These are phyloP conservation scores for Geotrupes spiniger DNA, from an alignment of 2,888 invertebrate species.

Conservation along the genomic window DNA sequence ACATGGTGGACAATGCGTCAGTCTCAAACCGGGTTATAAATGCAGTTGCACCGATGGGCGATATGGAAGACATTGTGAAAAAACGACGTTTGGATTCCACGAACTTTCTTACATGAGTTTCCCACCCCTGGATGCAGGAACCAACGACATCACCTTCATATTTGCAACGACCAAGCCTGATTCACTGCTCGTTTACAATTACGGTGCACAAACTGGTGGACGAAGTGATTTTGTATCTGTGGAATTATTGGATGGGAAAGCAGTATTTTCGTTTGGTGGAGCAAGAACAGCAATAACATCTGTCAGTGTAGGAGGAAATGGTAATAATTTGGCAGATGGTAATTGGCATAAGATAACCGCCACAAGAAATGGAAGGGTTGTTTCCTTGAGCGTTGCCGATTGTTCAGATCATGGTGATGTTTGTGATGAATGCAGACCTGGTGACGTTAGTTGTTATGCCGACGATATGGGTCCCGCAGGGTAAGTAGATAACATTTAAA, in stretches of 20 bases:
- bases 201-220: slow-evolving; percentile 82
- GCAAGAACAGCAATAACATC: slow-evolving; percentile 84
- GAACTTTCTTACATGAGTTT: slow-evolving; percentile 90
- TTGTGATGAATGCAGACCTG: slow-evolving; percentile 83
- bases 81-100: slow-evolving; percentile 84
- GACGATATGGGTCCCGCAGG: slow-evolving; percentile 69
- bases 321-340: slow-evolving; percentile 74
- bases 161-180: slow-evolving; percentile 88
- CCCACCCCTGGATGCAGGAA: slow-evolving; percentile 78
- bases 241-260: slow-evolving; percentile 79
- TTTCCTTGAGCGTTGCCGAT: slow-evolving; percentile 76
- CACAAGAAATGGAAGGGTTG: slow-evolving; percentile 83
- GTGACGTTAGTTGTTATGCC: slow-evolving; percentile 73
- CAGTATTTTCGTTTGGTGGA: slow-evolving; percentile 87
- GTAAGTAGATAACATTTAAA: slow-evolving; percentile 55
- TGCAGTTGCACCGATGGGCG: slow-evolving; percentile 84
- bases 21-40: slow-evolving; percentile 82
- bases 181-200: slow-evolving; percentile 87
- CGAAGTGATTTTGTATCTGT: slow-evolving; percentile 91
- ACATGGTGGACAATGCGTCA: slow-evolving; percentile 84
- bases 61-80: slow-evolving; percentile 89
- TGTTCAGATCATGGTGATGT: slow-evolving; percentile 84
- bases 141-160: slow-evolving; percentile 86
- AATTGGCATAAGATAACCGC: slow-evolving; percentile 91
- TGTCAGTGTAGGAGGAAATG: slow-evolving; percentile 64